Conservation (phyloP, 2,797 vertebrate species). For the Erethizon dorsatum region DNA sequence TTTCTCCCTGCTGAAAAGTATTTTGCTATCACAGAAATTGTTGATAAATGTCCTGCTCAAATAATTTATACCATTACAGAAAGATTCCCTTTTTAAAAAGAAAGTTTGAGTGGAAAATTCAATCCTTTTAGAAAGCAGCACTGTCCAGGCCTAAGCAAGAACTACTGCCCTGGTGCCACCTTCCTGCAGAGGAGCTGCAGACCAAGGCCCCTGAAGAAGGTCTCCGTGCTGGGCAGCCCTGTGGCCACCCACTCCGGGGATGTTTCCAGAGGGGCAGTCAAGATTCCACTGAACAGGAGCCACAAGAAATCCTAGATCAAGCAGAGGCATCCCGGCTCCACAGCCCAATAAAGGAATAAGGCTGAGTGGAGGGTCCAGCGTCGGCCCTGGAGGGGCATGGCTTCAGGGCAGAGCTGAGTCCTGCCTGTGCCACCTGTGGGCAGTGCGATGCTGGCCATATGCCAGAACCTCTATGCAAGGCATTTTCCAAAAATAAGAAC, state of each 20-base stretch:
- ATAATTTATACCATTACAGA: slow-evolving; percentile 65
- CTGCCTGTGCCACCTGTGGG: background rate
- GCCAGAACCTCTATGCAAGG: background rate
- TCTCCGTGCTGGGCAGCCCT: background rate
- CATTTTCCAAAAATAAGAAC: background rate
- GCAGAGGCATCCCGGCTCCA: background rate
- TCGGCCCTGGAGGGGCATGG: background rate
- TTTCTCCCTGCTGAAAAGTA: slow-evolving; percentile 81
- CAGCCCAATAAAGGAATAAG: background rate
- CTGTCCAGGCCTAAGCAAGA: slow-evolving; percentile 54
- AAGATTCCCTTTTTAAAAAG: slow-evolving; percentile 66
- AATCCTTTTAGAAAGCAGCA: slow-evolving; percentile 74
- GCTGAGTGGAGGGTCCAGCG: background rate
- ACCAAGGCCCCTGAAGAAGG: background rate
- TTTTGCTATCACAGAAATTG: slow-evolving; percentile 70
- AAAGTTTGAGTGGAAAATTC: slow-evolving; percentile 31
- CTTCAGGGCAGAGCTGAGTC: background rate
- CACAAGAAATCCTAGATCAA: slow-evolving; percentile 1
- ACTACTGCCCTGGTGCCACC: background rate
- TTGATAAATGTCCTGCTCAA: slow-evolving; percentile 79
- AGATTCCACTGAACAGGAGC: background rate
- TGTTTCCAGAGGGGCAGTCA: background rate
- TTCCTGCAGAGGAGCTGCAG: slow-evolving; percentile 52
- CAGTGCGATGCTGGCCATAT: background rate
- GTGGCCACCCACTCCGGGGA: background rate